Conservation (phyloP, 2,797 vertebrate genomes). For the Esox masquinongy region DNA sequence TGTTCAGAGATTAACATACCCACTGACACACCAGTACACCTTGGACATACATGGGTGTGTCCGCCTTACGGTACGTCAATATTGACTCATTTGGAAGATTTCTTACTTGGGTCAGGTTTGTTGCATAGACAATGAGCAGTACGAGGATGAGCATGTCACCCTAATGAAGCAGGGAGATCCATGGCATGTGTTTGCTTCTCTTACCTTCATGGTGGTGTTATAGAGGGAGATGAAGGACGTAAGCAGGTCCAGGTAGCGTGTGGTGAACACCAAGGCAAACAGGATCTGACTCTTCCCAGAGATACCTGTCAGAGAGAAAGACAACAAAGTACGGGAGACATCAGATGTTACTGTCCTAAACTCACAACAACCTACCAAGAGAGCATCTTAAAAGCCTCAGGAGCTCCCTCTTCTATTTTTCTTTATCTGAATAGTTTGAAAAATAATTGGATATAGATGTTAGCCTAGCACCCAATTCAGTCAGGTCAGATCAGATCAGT, state of each 20-base stretch:
- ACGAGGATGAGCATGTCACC: background rate
- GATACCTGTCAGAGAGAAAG: slow-evolving; percentile 79
- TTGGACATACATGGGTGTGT: slow-evolving; percentile 53
- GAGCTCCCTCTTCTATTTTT: background rate
- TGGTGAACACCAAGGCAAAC: slow-evolving; percentile 97
- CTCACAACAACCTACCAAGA: background rate
- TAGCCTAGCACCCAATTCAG: background rate
- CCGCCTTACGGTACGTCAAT: background rate
- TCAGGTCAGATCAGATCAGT: slow-evolving; percentile 1
- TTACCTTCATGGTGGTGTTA: slow-evolving; percentile 98
- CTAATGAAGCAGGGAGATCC: background rate
- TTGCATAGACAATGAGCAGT: slow-evolving; percentile 8
- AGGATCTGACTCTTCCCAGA: slow-evolving; percentile 98
- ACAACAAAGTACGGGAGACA: background rate
- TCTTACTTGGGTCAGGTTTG: slow-evolving; percentile 1
- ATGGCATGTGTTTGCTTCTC: slow-evolving; percentile 16
- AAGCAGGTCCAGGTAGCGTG: slow-evolving; percentile 97
- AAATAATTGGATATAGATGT: background rate
- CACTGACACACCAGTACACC: slow-evolving; percentile 1
- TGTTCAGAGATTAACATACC: background rate
- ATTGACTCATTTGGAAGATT: background rate
- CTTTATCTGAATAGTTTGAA: background rate
- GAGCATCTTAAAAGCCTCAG: background rate
- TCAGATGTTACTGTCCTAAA: background rate
- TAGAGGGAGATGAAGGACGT: slow-evolving; percentile 97